Conservation (phyloP, 2,888 invertebrate genomes). For the Hartigia nigra region DNA sequence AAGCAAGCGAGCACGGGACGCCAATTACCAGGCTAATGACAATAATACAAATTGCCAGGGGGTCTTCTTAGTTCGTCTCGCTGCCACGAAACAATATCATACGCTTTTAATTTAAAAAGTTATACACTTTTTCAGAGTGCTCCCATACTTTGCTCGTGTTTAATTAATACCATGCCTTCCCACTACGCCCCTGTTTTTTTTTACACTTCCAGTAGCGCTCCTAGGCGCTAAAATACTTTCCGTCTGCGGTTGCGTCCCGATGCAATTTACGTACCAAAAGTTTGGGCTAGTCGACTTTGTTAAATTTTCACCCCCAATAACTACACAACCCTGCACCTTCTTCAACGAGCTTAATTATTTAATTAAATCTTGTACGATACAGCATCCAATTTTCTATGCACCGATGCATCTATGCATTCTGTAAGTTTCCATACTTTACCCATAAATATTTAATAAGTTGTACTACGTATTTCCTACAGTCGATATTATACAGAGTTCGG, state of each 20-base stretch:
- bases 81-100: not conserved
- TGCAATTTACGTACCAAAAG: not conserved
- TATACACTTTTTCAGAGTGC: not conserved
- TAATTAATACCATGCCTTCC: not conserved
- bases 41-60: conserved; percentile 1
- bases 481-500: not conserved
- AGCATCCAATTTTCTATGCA: not conserved
- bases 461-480: not conserved
- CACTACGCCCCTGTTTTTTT: not conserved
- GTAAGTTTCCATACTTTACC: not conserved
- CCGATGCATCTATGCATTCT: not conserved
- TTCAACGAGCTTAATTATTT: not conserved
- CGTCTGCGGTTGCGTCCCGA: not conserved
- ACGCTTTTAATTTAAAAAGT: conserved; percentile 3
- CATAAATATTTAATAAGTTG: not conserved
- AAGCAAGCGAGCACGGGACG: not conserved
- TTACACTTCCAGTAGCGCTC: not conserved
- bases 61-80: conserved; percentile 3
- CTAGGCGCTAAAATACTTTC: not conserved
- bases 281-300: not conserved
- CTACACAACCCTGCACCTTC: not conserved
- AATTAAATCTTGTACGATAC: not conserved
- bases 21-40: conserved; percentile 3
- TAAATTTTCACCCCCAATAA: not conserved
- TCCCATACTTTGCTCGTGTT: not conserved